Base-by-base conservation (phyloP, 2,113 vertebrate genomes). In the Oryzias celebensis region DNA sequence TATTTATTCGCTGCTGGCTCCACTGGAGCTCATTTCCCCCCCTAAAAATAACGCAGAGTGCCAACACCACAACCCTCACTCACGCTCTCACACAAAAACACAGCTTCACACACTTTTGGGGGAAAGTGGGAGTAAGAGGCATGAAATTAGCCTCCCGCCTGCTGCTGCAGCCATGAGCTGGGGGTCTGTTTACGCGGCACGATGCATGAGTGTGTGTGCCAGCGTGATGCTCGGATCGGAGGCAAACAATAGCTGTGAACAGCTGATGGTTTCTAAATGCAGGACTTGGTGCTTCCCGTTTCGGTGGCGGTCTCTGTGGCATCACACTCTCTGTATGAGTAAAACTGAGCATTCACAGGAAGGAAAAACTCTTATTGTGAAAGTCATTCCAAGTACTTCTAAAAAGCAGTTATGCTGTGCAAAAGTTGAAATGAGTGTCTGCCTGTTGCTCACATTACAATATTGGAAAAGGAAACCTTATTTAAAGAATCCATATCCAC, bases 1-100 rank as follows among this genome's bases (percentile, higher is more conserved):
- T 87, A 82, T 87, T 86, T 87, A 78, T 86, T 86, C 73, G 77
- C 80, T 69, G 68, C 80, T 84, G 86, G 85, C 88, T 86, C 86
- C 86, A 86, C 70, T 62, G 69, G 80, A 88, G 86, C 86, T 87
- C 77, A 88, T 87, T 90, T 87, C 82, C 78, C 85, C 80, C 85
- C 80, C 83, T 88, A 86, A 90, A 88, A 87, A 90, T 88, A 90
- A 86, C 83, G 78, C 6, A 36, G 80, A 74, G 73, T 78, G 81
- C 85, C 83, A 90, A 88, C 84, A 85, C 80, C 78, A 73, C 85
- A 83, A 56, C 74, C 62, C 72, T 54, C 68, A 65, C 65, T 74
- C 65, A 49, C 69, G 36, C 36, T 36, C 36, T 10, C 36, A 66
- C 61, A 74, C 51, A 43, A 47, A 65, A 65, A 75, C 69, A 71